These are phyloP conservation scores for Sturmia bella DNA, from an alignment of 2,888 invertebrate species.

Conservation along the genomic window DNA sequence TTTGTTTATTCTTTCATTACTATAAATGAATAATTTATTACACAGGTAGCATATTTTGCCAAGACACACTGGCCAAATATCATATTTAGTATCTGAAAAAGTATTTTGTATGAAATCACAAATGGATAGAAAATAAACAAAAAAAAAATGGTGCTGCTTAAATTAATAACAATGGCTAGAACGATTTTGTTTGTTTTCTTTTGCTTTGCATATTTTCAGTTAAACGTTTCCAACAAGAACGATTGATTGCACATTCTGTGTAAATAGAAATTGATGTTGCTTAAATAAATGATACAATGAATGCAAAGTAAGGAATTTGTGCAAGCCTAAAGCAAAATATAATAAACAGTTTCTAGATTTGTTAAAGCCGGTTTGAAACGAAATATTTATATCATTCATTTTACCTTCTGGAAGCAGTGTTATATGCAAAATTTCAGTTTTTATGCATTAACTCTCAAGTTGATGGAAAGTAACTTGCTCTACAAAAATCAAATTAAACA, in stretches of 20 bases:
- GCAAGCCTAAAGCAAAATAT: too few relatives aligned
- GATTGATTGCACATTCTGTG: neutral
- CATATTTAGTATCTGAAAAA: constrained; percentile 36
- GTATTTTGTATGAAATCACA: constrained; percentile 5
- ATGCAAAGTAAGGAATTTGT: too few relatives aligned
- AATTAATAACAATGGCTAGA: constrained; percentile 23
- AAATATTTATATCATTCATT: too few relatives aligned
- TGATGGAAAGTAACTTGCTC: too few relatives aligned
- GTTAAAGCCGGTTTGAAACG: too few relatives aligned
- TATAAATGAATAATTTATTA: constrained; percentile 63
- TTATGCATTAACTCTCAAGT: too few relatives aligned
- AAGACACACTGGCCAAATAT: constrained; percentile 13
- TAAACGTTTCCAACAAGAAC: constrained; percentile 22
- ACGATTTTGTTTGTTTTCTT: constrained; percentile 14
- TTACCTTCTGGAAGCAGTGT: too few relatives aligned
- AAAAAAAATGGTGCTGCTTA: constrained; percentile 6
- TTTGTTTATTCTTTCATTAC: neutral
- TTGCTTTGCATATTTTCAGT: constrained; percentile 44
- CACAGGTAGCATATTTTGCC: constrained; percentile 44
- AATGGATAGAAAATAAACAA: neutral
- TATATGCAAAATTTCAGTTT: too few relatives aligned
- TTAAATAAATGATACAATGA: too few relatives aligned
- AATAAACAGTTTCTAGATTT: too few relatives aligned
- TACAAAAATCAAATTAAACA: too few relatives aligned
- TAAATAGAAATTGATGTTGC: too few relatives aligned